Base-by-base conservation (phyloP, 2,888 invertebrate species). In the Parnassius glacialis region DNA sequence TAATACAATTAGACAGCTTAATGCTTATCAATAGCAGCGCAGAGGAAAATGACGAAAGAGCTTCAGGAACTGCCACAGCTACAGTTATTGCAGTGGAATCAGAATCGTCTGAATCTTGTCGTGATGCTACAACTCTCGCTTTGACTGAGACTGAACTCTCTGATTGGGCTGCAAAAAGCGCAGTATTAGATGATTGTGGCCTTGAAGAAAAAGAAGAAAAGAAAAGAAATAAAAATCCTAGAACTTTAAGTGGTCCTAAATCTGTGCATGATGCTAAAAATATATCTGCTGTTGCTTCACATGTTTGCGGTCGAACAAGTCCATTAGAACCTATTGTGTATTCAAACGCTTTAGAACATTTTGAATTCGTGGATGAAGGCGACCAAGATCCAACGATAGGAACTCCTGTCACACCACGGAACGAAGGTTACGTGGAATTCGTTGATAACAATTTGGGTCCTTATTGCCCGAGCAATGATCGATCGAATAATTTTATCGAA, bases 121-220 rank as follows among this genome's bases (percentile, higher is more conserved):
- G 94, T 2, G 95, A 96, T 70, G 92, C 92, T 1, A 94, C 94
- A 0, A 95, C 95, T 0, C 93, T 95, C 1, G 95, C 94, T 2
- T 87, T 96, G 11, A 96, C 97, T 0, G 97, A 97, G 82, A 97
- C 97, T 0, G 97, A 97, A 77, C 87, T 97, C n/a, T 97, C 96
- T 0, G 97, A 97, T 79, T 97, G 97, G 97, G 96, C 96, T 0
- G 93, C 95, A 3, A 97, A 97, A 74, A 95, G 95, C 68, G 94
- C 94, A 50, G 95, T 95, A 1, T 94, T 96, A 0, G 96, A 96
- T 72, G 96, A 96, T 76, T 93, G 96, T 62, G 93, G 94, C 50
- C 81, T 79, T 67, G 85, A 80, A 65, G 87, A 87, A 2, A 85
- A 83, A 50, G 81, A 87, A 25, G 84, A 87, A 11, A 70, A 73